Percentiles rank a stretch among this genome's conserved stretches.
These are phyloP conservation scores for Agriotes lineatus DNA, from an alignment of 2,888 invertebrate species.

Conservation along the genomic window DNA sequence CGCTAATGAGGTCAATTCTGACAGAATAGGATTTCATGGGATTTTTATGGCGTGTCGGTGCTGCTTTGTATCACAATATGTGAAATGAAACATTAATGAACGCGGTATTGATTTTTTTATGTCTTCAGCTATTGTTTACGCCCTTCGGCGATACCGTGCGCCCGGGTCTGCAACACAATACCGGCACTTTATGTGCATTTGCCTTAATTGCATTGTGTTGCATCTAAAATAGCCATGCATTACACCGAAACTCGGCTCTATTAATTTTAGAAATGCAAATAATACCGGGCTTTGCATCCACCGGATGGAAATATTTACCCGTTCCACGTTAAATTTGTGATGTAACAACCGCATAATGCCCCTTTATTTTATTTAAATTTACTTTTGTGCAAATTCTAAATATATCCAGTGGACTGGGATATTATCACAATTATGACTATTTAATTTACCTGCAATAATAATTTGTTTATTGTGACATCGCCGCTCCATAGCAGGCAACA, in stretches of 20 bases:
- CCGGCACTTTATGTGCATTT: neutral
- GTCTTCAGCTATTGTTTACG: conserved; percentile 20
- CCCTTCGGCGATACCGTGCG: conserved; percentile 1
- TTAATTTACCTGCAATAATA: no score
- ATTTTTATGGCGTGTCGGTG: conserved; percentile 15
- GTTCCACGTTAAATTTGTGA: no score
- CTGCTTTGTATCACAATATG: conserved; percentile 19
- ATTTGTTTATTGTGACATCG: no score
- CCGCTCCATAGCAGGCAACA: no score
- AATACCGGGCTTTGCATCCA: neutral
- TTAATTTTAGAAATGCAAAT: neutral
- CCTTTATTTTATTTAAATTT: no score
- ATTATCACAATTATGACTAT: no score
- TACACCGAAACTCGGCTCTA: neutral
- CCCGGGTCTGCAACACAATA: no score
- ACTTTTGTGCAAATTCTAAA: no score
- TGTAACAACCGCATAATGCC: no score
- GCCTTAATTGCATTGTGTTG: conserved; percentile 23
- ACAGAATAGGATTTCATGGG: neutral
- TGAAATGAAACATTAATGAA: conserved; percentile 20
- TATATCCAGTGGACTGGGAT: no score
- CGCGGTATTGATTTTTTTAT: conserved; percentile 11
- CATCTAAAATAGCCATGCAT: conserved; percentile 8
- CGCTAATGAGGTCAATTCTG: neutral
- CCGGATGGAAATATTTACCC: no score